These are phyloP conservation scores for Plebejus melissa DNA, from an alignment of 2,888 invertebrate species.

Conservation along the genomic window DNA sequence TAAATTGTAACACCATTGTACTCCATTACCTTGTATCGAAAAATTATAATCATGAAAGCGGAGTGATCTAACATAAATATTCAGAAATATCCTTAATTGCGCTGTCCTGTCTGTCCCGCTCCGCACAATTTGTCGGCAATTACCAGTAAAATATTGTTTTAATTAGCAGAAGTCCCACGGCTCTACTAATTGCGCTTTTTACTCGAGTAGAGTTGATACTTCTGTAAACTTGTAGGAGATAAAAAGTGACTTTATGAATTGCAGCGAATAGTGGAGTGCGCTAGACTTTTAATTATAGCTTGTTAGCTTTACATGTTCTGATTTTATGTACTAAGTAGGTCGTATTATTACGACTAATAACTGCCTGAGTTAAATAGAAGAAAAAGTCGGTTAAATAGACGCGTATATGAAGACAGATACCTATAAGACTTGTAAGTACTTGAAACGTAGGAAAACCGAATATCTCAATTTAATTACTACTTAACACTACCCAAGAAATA, in stretches of 20 bases:
- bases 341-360: neutral
- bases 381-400: too few relatives aligned
- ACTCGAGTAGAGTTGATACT: slow-evolving; percentile 30
- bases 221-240: slow-evolving; percentile 10
- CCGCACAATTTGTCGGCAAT: slow-evolving; percentile 40
- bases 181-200: slow-evolving; percentile 40
- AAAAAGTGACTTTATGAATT: neutral
- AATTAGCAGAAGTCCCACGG: slow-evolving; percentile 41
- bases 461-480: too few relatives aligned
- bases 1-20: neutral
- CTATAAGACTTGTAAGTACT: too few relatives aligned
- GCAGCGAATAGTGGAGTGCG: neutral
- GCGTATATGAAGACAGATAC: too few relatives aligned
- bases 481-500: too few relatives aligned
- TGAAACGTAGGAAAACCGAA: too few relatives aligned
- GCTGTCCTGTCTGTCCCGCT: slow-evolving; percentile 43
- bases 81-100: slow-evolving; percentile 29
- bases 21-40: neutral
- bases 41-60: neutral
- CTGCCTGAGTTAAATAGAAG: too few relatives aligned
- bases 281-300: neutral
- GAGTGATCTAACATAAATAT: slow-evolving; percentile 14
- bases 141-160: slow-evolving; percentile 43
- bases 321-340: neutral
- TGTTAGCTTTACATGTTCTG: neutral